Conservation (phyloP, 2,888 invertebrate genomes). For the Drosophila merina region DNA sequence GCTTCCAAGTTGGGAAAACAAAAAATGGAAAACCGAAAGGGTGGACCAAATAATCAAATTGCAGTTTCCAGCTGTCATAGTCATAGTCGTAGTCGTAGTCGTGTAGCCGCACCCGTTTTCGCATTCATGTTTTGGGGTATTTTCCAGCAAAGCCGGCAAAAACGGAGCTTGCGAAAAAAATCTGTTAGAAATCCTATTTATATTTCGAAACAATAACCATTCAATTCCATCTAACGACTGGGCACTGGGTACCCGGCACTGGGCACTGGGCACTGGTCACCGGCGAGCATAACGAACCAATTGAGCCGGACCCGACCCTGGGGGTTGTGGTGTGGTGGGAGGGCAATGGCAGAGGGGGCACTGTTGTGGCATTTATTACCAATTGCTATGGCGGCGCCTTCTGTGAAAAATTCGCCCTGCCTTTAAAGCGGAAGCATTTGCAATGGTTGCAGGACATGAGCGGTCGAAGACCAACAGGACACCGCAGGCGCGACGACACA, state of each 20-base stretch:
- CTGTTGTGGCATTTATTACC: slow-evolving; percentile 76
- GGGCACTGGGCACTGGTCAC: slow-evolving; percentile 36
- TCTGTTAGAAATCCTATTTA: slow-evolving; percentile 76
- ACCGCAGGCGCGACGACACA: slow-evolving; percentile 79
- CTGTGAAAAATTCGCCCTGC: slow-evolving; percentile 59
- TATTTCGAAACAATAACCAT: slow-evolving; percentile 79
- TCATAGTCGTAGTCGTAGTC: slow-evolving; percentile 14
- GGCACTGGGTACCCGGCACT: slow-evolving; percentile 38
- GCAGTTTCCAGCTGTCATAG: slow-evolving; percentile 67
- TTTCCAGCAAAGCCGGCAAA: slow-evolving; percentile 6
- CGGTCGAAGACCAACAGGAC: slow-evolving; percentile 36
- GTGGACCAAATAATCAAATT: slow-evolving; percentile 63
- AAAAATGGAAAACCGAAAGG: slow-evolving; percentile 5
- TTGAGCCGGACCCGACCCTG: slow-evolving; percentile 63
- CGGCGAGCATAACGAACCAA: slow-evolving; percentile 71
- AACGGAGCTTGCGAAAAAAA: slow-evolving; percentile 49
- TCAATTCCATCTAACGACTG: slow-evolving; percentile 78
- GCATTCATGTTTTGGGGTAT: slow-evolving; percentile 24
- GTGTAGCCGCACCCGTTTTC: slow-evolving; percentile 10
- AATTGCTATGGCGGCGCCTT: slow-evolving; percentile 55
- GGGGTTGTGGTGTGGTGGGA: slow-evolving; percentile 1
- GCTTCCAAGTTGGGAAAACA: slow-evolving; percentile 8
- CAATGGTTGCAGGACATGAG: slow-evolving; percentile 50
- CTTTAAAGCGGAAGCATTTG: slow-evolving; percentile 73
- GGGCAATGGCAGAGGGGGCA: background rate